These are phyloP conservation scores for Romanogobio albipinnatus DNA, from an alignment of 2,113 vertebrate species.

Conservation along the genomic window DNA sequence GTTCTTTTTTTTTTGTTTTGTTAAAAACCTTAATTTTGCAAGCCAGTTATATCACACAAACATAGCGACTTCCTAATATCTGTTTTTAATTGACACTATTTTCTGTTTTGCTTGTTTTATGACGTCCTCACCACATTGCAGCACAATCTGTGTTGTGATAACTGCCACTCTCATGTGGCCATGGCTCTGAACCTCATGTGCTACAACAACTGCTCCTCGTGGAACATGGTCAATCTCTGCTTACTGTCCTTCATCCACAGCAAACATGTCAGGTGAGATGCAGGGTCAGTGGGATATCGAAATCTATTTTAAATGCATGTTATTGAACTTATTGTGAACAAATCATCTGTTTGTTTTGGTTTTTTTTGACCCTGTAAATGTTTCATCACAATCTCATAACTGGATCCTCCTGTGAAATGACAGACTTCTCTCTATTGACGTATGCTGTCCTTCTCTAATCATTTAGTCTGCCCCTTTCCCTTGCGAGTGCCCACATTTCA, in stretches of 20 bases:
- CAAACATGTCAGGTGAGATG: conserved; percentile 89
- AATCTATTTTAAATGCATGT: neutral
- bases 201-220: conserved; percentile 90
- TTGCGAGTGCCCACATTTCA: neutral
- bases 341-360: neutral
- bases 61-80: no score
- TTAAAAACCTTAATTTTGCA: no score
- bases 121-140: conserved; percentile 55
- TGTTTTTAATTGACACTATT: neutral
- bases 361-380: no score
- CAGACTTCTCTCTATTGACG: no score
- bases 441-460: no score
- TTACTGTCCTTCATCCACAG: conserved; percentile 84
- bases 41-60: neutral
- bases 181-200: conserved; percentile 96
- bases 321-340: neutral
- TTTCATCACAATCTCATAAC: neutral
- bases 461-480: neutral
- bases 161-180: conserved; percentile 97
- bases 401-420: no score
- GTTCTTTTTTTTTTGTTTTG: no score
- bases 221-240: conserved; percentile 98
- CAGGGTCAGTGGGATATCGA: no score
- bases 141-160: conserved; percentile 98
- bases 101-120: neutral